A percentile compares a stretch with the other conserved stretches of the same genome.
Conservation (phyloP, 2,113 vertebrate species). For the Telmatochromis sp. region DNA sequence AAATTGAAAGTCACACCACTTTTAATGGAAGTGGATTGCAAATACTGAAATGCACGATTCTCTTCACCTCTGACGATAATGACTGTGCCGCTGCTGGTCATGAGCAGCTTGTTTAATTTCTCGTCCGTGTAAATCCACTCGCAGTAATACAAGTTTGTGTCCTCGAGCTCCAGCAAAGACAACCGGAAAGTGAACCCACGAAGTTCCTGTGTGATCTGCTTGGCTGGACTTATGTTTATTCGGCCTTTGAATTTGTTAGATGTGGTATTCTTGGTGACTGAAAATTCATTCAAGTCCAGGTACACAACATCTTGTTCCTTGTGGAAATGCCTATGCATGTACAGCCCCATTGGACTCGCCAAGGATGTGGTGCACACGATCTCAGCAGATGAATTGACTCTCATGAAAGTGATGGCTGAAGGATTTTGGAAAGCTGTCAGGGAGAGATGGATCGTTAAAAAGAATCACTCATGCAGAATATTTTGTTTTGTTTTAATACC, state of each 20-base stretch:
- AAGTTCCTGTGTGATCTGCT: rapidly evolving
- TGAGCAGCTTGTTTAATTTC: rapidly evolving
- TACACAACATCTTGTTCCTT: neutral
- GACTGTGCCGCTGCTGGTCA: constrained; percentile 18
- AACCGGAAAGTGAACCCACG: constrained; percentile 12
- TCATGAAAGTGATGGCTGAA: neutral
- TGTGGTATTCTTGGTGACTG: neutral
- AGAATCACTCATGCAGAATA: neutral
- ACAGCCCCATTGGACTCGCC: neutral
- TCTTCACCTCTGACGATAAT: constrained; percentile 55
- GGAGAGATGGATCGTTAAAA: neutral
- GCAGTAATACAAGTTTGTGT: constrained; percentile 59
- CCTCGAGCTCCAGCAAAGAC: constrained; percentile 8
- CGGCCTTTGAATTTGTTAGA: neutral
- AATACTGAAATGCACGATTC: rapidly evolving
- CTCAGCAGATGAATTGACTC: constrained; percentile 31
- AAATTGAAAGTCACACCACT: neutral
- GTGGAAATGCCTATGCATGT: neutral
- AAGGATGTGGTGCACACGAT: constrained; percentile 30
- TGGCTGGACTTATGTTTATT: neutral
- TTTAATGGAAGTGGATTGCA: neutral
- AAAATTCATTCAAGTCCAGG: rapidly evolving
- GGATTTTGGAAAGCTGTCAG: constrained; percentile 29
- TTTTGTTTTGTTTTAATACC: neutral
- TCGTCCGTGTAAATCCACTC: neutral